A percentile compares a stretch with the other conserved stretches of the same genome.
phyloP scores from a whole-genome alignment of 2,888 invertebrate genomes.

The Pedicia rivosa region DNA sequence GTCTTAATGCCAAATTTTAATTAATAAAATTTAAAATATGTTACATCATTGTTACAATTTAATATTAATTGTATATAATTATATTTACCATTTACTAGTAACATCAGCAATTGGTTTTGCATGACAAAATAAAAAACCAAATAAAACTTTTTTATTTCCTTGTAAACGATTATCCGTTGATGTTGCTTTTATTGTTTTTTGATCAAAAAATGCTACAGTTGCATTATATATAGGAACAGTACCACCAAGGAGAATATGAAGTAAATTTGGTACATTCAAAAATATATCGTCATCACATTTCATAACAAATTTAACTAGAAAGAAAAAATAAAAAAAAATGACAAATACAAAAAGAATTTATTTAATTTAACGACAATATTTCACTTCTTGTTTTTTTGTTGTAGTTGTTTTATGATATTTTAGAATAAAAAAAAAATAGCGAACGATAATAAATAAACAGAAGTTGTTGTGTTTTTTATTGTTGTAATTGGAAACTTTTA shows the following conservation, averaged over 20 bases:
- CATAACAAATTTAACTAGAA: conserved; percentile 48
- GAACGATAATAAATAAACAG: not conserved
- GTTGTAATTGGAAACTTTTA: too few species aligned
- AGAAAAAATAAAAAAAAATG: conserved; percentile 4
- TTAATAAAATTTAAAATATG: too few species aligned
- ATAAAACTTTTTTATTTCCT: conserved; percentile 36
- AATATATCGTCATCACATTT: conserved; percentile 83
- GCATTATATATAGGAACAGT: conserved; percentile 29
- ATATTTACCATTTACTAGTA: conserved; percentile 54
- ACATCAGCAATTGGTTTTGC: conserved; percentile 58
- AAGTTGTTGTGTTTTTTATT: too few species aligned
- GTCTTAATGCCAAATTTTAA: too few species aligned
- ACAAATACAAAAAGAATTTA: not conserved
- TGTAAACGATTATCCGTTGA: conserved; percentile 21
- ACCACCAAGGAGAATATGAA: conserved; percentile 33
- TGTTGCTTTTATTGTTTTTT: conserved; percentile 18
- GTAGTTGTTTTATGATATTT: too few species aligned
- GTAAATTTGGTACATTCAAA: conserved; percentile 55
- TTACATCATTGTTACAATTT: too few species aligned
- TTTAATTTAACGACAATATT: too few species aligned
- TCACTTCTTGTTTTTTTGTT: too few species aligned
- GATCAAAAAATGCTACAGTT: conserved; percentile 24
- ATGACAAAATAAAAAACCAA: conserved; percentile 64
- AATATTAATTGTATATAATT: not conserved
- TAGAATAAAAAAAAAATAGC: not conserved